A percentile compares a stretch with the other conserved stretches of the same genome.
Conservation (phyloP, 2,888 invertebrate species). For the Odiellus spinosus region DNA sequence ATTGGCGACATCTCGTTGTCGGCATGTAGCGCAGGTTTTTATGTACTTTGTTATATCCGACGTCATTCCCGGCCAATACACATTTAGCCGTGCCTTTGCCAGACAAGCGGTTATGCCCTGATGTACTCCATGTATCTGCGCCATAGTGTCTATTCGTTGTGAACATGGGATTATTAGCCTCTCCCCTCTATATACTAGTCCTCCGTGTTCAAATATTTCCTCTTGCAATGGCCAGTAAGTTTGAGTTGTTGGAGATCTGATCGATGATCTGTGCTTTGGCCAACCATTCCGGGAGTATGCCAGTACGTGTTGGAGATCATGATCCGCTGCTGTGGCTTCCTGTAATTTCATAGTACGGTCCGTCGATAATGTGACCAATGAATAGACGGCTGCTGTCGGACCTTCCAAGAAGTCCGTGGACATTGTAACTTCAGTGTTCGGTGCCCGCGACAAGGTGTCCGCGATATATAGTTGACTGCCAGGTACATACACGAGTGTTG, state of each 20-base stretch:
- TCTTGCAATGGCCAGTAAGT: slow-evolving; percentile 5
- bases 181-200: slow-evolving; percentile 5
- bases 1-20: slow-evolving; percentile 2
- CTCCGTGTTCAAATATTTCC: slow-evolving; percentile 2
- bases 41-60: slow-evolving; percentile 2
- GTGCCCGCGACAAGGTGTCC: slow-evolving; percentile 17
- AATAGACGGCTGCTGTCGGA: neutral
- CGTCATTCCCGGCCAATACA: slow-evolving; percentile 5
- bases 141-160: slow-evolving; percentile 1
- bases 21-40: slow-evolving; percentile 1
- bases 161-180: neutral
- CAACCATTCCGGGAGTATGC: slow-evolving; percentile 2
- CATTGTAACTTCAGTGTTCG: neutral
- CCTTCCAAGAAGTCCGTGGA: neutral
- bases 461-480: slow-evolving; percentile 18
- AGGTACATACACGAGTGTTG: slow-evolving; percentile 6
- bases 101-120: slow-evolving; percentile 3
- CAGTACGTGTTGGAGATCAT: slow-evolving; percentile 2
- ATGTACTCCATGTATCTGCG: neutral
- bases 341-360: neutral
- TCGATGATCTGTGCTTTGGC: neutral
- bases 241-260: neutral
- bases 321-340: neutral
- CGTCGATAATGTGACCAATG: neutral
- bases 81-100: slow-evolving; percentile 2